These are phyloP conservation scores for Morpho achilles DNA, from an alignment of 2,888 invertebrate genomes.

Conservation along the genomic window DNA sequence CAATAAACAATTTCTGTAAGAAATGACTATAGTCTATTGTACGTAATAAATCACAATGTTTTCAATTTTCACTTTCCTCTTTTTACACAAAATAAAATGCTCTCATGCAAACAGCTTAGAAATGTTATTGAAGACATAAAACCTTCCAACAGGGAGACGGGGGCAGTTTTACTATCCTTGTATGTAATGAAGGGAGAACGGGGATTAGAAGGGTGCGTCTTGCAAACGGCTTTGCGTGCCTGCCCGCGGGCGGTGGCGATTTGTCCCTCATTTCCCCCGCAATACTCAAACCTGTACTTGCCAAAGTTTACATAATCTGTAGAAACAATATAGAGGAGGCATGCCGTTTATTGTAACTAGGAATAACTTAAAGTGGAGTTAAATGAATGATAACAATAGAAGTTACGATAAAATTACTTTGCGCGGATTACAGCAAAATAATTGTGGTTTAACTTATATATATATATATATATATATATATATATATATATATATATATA, in stretches of 20 bases:
- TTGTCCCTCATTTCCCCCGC: constrained; percentile 64
- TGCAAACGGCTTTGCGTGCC: constrained; percentile 73
- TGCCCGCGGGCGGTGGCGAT: constrained; percentile 66
- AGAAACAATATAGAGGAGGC: no score
- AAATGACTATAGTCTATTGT: no score
- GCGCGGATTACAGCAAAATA: no score
- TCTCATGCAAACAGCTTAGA: constrained; percentile 26
- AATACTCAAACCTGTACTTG: constrained; percentile 42
- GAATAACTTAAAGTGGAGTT: no score
- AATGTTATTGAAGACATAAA: constrained; percentile 72
- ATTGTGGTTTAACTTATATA: no score
- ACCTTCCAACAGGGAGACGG: constrained; percentile 44
- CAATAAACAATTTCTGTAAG: no score
- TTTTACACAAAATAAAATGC: constrained; percentile 13
- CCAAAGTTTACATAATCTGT: constrained; percentile 36
- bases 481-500: no score
- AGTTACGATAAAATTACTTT: no score
- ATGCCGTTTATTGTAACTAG: no score
- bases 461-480: no score
- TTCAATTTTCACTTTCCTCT: neutral
- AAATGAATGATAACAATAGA: no score
- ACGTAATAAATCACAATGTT: no score
- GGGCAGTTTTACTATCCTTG: constrained; percentile 64
- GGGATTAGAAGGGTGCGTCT: constrained; percentile 73
- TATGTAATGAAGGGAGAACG: constrained; percentile 64